Conservation (phyloP, 2,797 vertebrate species). For the Melanotaenia parkinsoni region DNA sequence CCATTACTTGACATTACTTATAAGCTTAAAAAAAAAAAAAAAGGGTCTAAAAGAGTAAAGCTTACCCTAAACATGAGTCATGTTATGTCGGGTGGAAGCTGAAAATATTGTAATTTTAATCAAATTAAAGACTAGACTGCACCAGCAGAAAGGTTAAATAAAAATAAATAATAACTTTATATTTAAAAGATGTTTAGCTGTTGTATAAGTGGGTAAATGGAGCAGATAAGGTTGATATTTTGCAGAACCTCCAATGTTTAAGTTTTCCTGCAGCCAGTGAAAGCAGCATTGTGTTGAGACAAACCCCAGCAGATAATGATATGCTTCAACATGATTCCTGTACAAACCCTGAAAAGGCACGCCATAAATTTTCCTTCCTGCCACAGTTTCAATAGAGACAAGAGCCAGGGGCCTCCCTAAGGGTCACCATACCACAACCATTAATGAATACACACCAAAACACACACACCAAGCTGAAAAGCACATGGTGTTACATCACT, state of each 20-base stretch:
- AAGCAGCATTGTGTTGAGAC: neutral
- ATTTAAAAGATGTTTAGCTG: too few relatives aligned
- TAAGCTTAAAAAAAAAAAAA: too few relatives aligned
- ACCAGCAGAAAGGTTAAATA: too few relatives aligned
- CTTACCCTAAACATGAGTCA: too few relatives aligned
- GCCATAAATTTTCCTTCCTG: neutral
- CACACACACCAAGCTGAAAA: neutral
- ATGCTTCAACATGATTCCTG: neutral
- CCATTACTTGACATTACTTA: too few relatives aligned
- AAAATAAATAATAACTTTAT: too few relatives aligned
- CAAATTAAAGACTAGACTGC: too few relatives aligned
- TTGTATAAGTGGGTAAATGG: neutral
- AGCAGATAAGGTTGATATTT: neutral
- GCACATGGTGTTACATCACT: conserved; percentile 9
- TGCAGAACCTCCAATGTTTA: neutral
- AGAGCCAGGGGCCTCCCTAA: conserved; percentile 27
- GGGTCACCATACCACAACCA: conserved; percentile 14
- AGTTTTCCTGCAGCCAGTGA: conserved; percentile 24
- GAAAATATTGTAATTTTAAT: too few relatives aligned
- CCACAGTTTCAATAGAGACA: neutral
- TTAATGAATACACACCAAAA: conserved; percentile 10
- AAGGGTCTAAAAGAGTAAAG: too few relatives aligned
- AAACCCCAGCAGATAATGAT: neutral
- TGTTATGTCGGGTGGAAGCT: too few relatives aligned
- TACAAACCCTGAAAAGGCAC: neutral